These are phyloP conservation scores for Python bivittatus DNA, from an alignment of 2,113 vertebrate genomes.

Conservation along the genomic window DNA sequence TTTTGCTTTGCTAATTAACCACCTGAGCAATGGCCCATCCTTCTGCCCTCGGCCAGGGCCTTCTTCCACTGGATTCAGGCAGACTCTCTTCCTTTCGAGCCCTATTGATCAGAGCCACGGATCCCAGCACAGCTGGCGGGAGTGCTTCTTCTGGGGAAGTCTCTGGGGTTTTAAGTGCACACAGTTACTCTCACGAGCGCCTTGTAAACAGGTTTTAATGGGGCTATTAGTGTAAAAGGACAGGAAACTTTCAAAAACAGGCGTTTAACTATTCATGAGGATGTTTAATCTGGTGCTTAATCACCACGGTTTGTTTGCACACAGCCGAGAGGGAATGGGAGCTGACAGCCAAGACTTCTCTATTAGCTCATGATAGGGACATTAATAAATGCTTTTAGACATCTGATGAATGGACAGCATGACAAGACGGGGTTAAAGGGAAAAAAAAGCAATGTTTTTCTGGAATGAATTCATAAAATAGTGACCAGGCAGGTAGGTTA, in stretches of 20 bases:
- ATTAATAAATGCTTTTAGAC: slow-evolving; percentile 75
- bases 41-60: slow-evolving; percentile 56
- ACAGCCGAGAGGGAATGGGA: slow-evolving; percentile 61
- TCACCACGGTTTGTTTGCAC: slow-evolving; percentile 85
- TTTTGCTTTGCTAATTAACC: slow-evolving; percentile 81
- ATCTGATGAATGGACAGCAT: slow-evolving; percentile 56
- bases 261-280: slow-evolving; percentile 89
- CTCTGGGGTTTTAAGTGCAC: slow-evolving; percentile 85
- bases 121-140: slow-evolving; percentile 68
- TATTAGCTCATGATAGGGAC: slow-evolving; percentile 69
- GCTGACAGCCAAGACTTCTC: slow-evolving; percentile 68
- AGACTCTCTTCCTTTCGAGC: slow-evolving; percentile 84
- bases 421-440: background rate
- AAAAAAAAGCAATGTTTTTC: background rate
- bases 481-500: background rate
- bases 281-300: slow-evolving; percentile 92
- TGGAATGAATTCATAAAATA: background rate
- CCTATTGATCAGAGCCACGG: slow-evolving; percentile 77
- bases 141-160: slow-evolving; percentile 76
- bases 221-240: slow-evolving; percentile 93
- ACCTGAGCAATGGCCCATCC: slow-evolving; percentile 75
- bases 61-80: slow-evolving; percentile 73
- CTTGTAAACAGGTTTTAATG: slow-evolving; percentile 95
- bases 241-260: slow-evolving; percentile 90
- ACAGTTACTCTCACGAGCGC: slow-evolving; percentile 85